A percentile compares a stretch with the other conserved stretches of the same genome.
These are phyloP conservation scores for Tethya wilhelma DNA, from an alignment of 37 sponge, comb jelly and placozoan species.

Conservation along the genomic window DNA sequence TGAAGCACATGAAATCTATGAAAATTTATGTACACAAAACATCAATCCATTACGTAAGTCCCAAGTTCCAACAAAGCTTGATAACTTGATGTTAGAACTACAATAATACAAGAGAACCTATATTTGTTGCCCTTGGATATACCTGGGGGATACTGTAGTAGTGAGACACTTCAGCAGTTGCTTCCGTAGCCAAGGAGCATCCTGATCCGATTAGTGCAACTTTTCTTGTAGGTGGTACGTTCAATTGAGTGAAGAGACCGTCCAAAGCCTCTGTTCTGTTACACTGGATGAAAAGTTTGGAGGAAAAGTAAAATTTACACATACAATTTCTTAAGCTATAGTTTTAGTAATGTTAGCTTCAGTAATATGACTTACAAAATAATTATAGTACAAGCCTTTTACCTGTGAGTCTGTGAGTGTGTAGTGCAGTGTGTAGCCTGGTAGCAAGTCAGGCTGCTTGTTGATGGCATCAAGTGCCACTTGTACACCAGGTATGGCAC, in stretches of 20 bases:
- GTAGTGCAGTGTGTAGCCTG: constrained; percentile 46
- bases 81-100: too few relatives aligned
- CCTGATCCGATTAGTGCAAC: constrained; percentile 26
- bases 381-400: too few relatives aligned
- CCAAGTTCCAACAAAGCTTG: too few relatives aligned
- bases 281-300: too few relatives aligned
- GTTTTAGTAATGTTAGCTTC: too few relatives aligned
- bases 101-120: too few relatives aligned
- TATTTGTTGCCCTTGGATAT: too few relatives aligned
- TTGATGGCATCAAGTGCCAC: constrained; percentile 43
- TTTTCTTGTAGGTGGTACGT: constrained; percentile 11
- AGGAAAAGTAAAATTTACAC: too few relatives aligned
- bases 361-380: too few relatives aligned
- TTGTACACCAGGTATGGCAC: constrained; percentile 30
- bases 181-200: constrained; percentile 40
- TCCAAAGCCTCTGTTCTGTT: constrained; percentile 13
- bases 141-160: constrained; percentile 45
- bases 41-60: too few relatives aligned
- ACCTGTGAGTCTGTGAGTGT: constrained; percentile 40
- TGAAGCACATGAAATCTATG: constrained; percentile 40
- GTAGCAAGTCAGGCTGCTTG: constrained; percentile 15
- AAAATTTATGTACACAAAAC: too few relatives aligned
- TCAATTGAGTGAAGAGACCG: constrained; percentile 2
- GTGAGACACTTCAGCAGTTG: constrained; percentile 29
- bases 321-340: too few relatives aligned